A percentile compares a stretch with the other conserved stretches of the same genome.
Conservation (phyloP, 2,113 vertebrate genomes). For the Labeo rohita region DNA sequence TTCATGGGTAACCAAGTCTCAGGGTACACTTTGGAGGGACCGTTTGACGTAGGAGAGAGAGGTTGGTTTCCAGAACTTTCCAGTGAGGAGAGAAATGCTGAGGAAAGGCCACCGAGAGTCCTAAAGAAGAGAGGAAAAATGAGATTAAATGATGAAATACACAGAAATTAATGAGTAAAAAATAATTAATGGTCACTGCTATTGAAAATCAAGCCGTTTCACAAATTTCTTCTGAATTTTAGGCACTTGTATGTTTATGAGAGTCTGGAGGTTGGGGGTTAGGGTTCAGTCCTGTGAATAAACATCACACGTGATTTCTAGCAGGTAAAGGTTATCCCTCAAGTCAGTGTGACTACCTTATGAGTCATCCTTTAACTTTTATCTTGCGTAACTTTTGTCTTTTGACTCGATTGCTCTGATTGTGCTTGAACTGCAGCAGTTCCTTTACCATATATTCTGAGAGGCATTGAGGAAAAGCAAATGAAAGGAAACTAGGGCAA, state of each 20-base stretch:
- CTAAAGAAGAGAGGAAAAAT: conserved; percentile 61
- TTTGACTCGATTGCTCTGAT: conserved; percentile 52
- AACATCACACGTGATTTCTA: conserved; percentile 49
- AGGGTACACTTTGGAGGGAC: conserved; percentile 87
- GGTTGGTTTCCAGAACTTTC: conserved; percentile 66
- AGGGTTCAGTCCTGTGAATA: conserved; percentile 1
- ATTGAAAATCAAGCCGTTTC: not conserved
- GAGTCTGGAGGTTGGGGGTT: not conserved
- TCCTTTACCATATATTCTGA: conserved; percentile 59
- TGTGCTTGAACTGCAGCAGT: conserved; percentile 56
- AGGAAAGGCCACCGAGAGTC: conserved; percentile 84
- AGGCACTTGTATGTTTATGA: not conserved
- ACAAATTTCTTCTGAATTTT: not conserved
- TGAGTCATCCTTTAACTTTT: conserved; percentile 55
- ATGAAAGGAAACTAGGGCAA: conserved; percentile 49
- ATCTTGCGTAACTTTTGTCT: conserved; percentile 52
- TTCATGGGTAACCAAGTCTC: conserved; percentile 97
- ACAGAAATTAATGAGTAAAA: not conserved
- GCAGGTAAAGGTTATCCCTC: conserved; percentile 56
- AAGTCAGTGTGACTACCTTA: conserved; percentile 57
- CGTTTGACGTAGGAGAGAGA: conserved; percentile 80
- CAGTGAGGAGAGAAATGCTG: conserved; percentile 65
- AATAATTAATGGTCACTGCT: too few species aligned
- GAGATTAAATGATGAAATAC: too few species aligned
- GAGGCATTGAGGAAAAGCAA: conserved; percentile 23